Base-by-base conservation (phyloP, 1,140 invertebrate genomes). In the Drosophila dunni region DNA sequence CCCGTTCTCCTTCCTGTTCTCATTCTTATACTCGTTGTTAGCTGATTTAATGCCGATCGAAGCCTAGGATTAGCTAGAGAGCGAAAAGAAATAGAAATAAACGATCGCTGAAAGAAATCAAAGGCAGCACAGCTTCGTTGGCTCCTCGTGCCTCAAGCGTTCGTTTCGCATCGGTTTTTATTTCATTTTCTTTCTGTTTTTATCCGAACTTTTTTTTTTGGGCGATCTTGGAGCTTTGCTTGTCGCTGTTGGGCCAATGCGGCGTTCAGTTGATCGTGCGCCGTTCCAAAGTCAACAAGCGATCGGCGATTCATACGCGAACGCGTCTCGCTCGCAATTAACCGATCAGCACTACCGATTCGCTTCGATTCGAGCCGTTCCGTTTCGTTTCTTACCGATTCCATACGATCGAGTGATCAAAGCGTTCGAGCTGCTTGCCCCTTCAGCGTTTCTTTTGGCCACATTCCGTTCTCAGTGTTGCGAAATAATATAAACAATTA, bases 231-330 rank as follows among this genome's bases (percentile, higher is more conserved):
- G 64, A 89, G 84, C 84, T 79, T 86, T 80, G 68, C 83, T 86
- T 65, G 72, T 50, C 60, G 62, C 69, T 72, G 77, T 53, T 38
- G 64, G 63, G 46, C 45, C 38, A 40, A 45, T 57, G 61, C 11
- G 53, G 51, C 56, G 54, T 78, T 88, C 80, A 88, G 83, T 88
- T 75, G 84, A 77, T 76, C 74, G 80, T 83, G 79, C 64, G 80
- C 80, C 76, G 83, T 88, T 73, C 76, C 83, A 88, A 83, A 88
- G 84, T 88, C 83, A 89, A 88, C 83, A 88, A 78, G 79, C 69
- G 71, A 54, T 74, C 56, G 40, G 68, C 66, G 53, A 63, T 10
- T 42, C 33, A 50, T 50, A 29, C 68, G 60, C 17, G 54, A 50
- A 51, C 57, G 15, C 63, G 51, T 20, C 24, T 42, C 40, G 40